Evolutionary conservation across 2,113 vertebrate species (phyloP).

Genomic region (Elaphurus davidianus): DNA sequence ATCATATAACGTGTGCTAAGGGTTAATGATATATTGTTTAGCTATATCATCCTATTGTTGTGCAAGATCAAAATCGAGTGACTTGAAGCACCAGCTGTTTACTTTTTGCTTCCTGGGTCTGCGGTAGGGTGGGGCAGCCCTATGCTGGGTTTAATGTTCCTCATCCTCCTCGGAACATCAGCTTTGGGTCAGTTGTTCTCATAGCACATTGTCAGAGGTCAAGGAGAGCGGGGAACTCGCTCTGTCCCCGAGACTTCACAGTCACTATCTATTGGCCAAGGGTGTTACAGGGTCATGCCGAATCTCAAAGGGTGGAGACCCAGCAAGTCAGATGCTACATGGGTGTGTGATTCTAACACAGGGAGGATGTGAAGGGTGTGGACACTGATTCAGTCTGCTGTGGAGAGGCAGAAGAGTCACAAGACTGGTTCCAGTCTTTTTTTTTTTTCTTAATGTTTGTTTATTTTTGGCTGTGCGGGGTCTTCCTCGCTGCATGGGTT

Average conservation of each 20-base stretch:
- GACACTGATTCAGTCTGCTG: neutral
- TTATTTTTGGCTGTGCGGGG: neutral
- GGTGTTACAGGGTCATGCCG: neutral
- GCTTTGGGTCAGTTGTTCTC: neutral
- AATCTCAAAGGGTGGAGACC: neutral
- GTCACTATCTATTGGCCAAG: neutral
- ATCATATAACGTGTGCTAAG: neutral
- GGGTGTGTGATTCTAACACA: neutral
- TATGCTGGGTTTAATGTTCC: neutral
- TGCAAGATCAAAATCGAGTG: neutral
- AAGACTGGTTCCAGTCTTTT: neutral
- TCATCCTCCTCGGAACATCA: neutral
- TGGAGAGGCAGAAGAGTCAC: neutral
- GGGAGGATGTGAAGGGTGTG: neutral
- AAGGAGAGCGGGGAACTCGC: neutral
- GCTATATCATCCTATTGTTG: neutral
- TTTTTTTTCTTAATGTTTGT: rapidly evolving
- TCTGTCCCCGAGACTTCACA: neutral
- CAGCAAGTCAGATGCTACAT: neutral
- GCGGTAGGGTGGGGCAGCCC: neutral
- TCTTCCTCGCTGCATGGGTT: neutral
- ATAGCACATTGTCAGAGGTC: no score
- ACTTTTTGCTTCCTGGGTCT: neutral
- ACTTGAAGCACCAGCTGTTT: neutral
- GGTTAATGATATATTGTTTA: neutral